Base-by-base conservation (phyloP, 1,140 invertebrate species). In the Eueides isabella region DNA sequence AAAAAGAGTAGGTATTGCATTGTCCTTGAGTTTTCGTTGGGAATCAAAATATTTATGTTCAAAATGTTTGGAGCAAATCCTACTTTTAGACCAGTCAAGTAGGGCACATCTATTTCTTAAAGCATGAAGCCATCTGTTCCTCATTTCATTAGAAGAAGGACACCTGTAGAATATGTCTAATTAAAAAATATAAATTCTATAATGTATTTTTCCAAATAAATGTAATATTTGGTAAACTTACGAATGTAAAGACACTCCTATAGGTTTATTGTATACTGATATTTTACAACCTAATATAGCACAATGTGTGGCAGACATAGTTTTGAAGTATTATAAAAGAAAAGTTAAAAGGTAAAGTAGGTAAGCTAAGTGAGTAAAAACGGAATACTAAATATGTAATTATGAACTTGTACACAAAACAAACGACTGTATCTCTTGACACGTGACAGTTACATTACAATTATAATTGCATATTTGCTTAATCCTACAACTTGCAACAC, bases 31-130 rank as follows among this genome's bases (percentile, higher is more conserved):
- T 77, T 76, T 89, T 69, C 82, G 81, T 67, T 85, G 80, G 44
- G 78, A 66, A 82, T 92, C 85, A 79, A 91, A 88, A 80, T 80
- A 86, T 78, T 87, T 89, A 12, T 79, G 71, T 70, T 92, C 88
- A 82, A 92, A 92, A 81, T 92, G 90, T 64, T 81, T 89, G 0
- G 90, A 92, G 71, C 90, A 92, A 61, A 92, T 90, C 71, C 76
- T 85, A 48, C 90, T 91, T 72, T 80, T 88, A 12, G 68, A 67
- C 87, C 88, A 92, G 67, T 92, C 87, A 30, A 92, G 75, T 26
- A 80, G 55, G 63, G 81, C 65, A 75, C 89, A 92, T 75, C 83
- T 89, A 67, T 85, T 84, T 75, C 81, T 89, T n/a, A 92, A 76
- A 44, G 85, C 67, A 64, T 81, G 79, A 31, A 89, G 78, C 90